A percentile compares a stretch with the other conserved stretches of the same genome.
phyloP scores from a whole-genome alignment of 37 sponge, comb jelly and placozoan species.

The Halichondria panicea region DNA sequence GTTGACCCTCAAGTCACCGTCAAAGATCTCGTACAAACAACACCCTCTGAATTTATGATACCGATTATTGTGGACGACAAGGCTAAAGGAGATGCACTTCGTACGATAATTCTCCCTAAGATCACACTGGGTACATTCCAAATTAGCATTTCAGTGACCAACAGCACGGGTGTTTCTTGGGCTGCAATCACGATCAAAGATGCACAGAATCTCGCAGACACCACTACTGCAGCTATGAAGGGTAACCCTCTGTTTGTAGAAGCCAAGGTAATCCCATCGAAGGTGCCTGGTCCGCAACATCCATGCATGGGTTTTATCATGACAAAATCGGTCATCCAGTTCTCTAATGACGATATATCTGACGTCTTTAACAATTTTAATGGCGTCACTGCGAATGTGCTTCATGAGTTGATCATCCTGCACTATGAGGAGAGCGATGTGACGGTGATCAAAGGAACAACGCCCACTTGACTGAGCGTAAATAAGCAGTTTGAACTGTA shows the following conservation, averaged over 20 bases:
- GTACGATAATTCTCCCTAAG: not conserved
- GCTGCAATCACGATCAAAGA: not conserved
- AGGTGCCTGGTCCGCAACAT: not conserved
- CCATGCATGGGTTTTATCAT: not conserved
- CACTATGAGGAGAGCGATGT: not conserved
- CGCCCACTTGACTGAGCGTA: too few relatives aligned
- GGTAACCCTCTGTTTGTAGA: conserved; percentile 6
- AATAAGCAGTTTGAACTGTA: too few relatives aligned
- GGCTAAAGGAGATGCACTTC: not conserved
- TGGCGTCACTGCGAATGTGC: not conserved
- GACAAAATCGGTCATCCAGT: not conserved
- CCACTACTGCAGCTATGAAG: not conserved
- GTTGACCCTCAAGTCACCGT: not conserved
- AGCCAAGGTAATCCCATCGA: not conserved
- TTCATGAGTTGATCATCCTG: not conserved
- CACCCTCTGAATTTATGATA: not conserved
- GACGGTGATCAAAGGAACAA: not conserved
- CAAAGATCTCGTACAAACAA: not conserved
- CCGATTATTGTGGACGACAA: conserved; percentile 11
- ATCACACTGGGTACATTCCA: not conserved
- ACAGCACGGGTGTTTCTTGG: not conserved
- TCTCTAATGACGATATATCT: conserved; percentile 1
- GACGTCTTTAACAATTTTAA: not conserved
- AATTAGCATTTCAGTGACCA: not conserved
- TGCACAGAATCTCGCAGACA: not conserved